Conservation (phyloP, 2,888 invertebrate genomes). For the Schizotus pectinicornis region DNA sequence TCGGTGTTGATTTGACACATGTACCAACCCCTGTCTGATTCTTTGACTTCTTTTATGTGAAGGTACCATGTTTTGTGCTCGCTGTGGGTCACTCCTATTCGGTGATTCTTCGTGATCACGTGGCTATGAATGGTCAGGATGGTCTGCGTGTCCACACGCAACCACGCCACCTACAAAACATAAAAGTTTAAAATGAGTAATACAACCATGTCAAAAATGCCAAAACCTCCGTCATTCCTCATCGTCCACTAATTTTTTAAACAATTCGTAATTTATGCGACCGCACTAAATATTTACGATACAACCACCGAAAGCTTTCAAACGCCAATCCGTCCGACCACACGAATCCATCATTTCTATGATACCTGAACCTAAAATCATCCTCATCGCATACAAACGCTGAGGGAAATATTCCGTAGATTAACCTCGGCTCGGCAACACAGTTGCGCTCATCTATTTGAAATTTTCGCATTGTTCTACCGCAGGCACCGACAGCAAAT, state of each 20-base stretch:
- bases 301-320: background rate
- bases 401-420: too few species aligned
- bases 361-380: too few species aligned
- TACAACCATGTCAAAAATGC: background rate
- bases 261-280: background rate
- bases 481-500: too few species aligned
- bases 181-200: background rate
- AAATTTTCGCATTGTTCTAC: too few species aligned
- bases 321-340: too few species aligned
- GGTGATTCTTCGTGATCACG: conserved; percentile 87
- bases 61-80: conserved; percentile 88
- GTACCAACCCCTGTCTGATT: conserved; percentile 88
- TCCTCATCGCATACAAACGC: too few species aligned
- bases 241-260: background rate
- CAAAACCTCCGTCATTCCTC: background rate
- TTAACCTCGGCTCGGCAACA: too few species aligned
- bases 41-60: conserved; percentile 82
- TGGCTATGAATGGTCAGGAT: conserved; percentile 89
- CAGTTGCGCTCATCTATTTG: too few species aligned
- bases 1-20: conserved; percentile 95
- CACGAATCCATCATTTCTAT: too few species aligned
- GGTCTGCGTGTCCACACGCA: conserved; percentile 89
- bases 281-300: conserved; percentile 3
- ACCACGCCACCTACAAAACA: conserved; percentile 79
- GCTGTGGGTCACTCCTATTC: conserved; percentile 84